These are phyloP conservation scores for Lucilia cuprina DNA, from an alignment of 1,140 invertebrate species.

Conservation along the genomic window DNA sequence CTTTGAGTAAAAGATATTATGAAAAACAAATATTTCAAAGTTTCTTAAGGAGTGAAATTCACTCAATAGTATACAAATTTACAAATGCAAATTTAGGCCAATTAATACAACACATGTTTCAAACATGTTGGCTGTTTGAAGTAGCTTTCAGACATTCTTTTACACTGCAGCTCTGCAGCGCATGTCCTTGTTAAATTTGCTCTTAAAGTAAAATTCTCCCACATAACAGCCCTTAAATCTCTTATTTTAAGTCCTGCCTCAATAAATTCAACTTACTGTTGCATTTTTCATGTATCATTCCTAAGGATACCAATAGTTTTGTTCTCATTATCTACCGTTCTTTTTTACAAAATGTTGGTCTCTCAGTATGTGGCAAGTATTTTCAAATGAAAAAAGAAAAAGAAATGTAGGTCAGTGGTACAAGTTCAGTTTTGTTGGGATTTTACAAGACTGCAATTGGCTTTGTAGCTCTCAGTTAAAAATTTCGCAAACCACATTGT, in stretches of 20 bases:
- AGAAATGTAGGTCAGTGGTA: slow-evolving; percentile 27
- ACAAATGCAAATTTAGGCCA: not conserved
- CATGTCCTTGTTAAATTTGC: not conserved
- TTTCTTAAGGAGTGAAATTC: not conserved
- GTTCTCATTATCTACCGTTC: not conserved
- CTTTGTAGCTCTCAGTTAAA: not conserved
- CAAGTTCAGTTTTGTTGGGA: slow-evolving; percentile 21
- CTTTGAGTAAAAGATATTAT: too few relatives aligned
- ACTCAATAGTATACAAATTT: not conserved
- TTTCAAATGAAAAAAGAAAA: not conserved
- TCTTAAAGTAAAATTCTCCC: not conserved
- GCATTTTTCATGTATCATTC: not conserved
- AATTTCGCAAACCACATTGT: not conserved
- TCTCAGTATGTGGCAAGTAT: not conserved
- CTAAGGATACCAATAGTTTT: not conserved
- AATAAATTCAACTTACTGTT: slow-evolving; percentile 17
- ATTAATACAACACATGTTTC: not conserved
- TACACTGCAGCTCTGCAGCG: not conserved
- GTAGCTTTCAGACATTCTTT: not conserved
- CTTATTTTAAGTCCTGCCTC: not conserved
- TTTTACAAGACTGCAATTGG: not conserved
- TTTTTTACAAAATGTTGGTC: not conserved
- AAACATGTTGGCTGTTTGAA: not conserved
- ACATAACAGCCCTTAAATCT: not conserved
- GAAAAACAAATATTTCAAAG: too few relatives aligned